Evolutionary conservation across 2,888 invertebrate species (phyloP), one percentile per base, ranked within the genome.

Genomic region (Bruchidius siliquastri): DNA sequence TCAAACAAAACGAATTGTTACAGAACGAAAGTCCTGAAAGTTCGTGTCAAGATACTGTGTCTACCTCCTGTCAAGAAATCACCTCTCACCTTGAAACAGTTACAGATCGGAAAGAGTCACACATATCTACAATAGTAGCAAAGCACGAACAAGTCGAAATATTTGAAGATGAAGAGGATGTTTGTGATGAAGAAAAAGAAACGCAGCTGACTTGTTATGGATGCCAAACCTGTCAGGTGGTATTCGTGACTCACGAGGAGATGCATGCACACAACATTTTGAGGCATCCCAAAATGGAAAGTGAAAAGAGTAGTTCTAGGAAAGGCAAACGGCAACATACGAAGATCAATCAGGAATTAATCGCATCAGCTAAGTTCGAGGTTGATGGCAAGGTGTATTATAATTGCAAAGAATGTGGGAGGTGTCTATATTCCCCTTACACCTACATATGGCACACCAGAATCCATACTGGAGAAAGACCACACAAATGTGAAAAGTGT

Each of bases 381-480:
- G 85, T 87, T 0, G 87, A 89, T 79, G 90, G 90, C 0, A 88
- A 88, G 75, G 83, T 88, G 10, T 89, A 87, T 79, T 92, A 90
- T 81, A 87, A 88, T 70, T 92, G 92, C 80, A 85, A 85, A 68
- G 84, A 87, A 20, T 92, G 92, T 81, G 89, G 89, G 0, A 90
- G 90, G 82, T 88, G 87, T 76, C 84, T 92, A 22, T 89, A 90
- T 79, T 90, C 91, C 0, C 85, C 90, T 2, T 91, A 91, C 83
- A 91, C 91, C 0, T 91, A 89, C 81, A 84, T 89, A 69, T 90
- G 89, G 87, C 92, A 92, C 81, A 86, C 88, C 81, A 87, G 91
- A 20, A 91, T 91, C 73, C 92, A 92, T 82, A 90, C 91, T 8
- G 91, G 91, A 0, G 92, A 91, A 84, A 87, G 90, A 70, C 90